Evolutionary conservation across 2,113 vertebrate species (phyloP), one percentile per base, ranked within the genome.

Genomic region (Ceuthmochares aereus): DNA sequence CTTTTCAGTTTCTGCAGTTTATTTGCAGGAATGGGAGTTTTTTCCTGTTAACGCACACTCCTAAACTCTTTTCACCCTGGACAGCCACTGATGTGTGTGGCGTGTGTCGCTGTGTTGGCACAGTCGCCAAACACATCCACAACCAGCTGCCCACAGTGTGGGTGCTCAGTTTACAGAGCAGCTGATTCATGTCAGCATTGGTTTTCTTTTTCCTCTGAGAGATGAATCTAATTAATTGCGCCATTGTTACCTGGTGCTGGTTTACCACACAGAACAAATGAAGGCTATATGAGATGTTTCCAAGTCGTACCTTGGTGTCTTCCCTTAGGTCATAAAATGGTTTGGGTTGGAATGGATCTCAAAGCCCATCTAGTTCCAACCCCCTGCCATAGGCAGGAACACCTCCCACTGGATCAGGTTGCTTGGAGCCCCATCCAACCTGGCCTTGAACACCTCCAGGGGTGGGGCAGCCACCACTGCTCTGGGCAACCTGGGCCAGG

Each of bases 231-330:
- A 94, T 93, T 76, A 87, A 73, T 94, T 91, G 66, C 49, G 36
- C 14, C 11, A 37, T 84, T 64, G 43, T 82, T 91, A 85, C 84
- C 74, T 96, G 87, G 70, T 93, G 81, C 94, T 93, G 58, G 66
- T 81, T 87, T 81, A 78, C 66, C 30, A 12, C 36, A 34, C n/a
- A 25, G 52, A 75, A 30, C n/a, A n/a, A 40, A 27, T n/a, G 55
- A 72, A 80, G 75, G 67, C 56, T 58, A 26, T 49, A 20, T 4
- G 51, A 47, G 84, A 76, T 89, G 37, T 77, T 87, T 91, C 75
- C 55, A 54, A 52, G 83, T 29, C 51, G 66, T 83, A 60, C 78
- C 62, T 89, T 66, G n/a, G 67, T 49, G 58, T 62, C 55, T 91
- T 89, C 75, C 70, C 37, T 63, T 12, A 66, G 51, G 42, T 23